These are phyloP conservation scores for Lasioglossum albipes DNA, from an alignment of 1,140 invertebrate species.

Conservation along the genomic window DNA sequence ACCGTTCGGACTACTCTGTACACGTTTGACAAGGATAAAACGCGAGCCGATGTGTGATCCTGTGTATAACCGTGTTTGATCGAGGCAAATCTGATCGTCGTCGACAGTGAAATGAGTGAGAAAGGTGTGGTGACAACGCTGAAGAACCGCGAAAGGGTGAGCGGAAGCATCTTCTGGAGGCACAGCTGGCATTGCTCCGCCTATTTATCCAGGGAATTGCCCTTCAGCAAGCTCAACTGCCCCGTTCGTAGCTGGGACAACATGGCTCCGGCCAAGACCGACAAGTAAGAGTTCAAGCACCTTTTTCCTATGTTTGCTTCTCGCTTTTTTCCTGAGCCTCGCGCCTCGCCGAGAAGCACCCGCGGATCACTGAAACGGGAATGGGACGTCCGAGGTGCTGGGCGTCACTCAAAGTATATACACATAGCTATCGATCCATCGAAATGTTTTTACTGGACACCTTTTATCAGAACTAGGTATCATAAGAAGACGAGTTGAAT, in stretches of 20 bases:
- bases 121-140: slow-evolving; percentile 59
- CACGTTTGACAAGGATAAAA: no score
- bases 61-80: slow-evolving; percentile 31
- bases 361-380: not conserved
- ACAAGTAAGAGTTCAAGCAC: slow-evolving; percentile 67
- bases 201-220: slow-evolving; percentile 62
- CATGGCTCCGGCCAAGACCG: slow-evolving; percentile 65
- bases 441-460: no score
- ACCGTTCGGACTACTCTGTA: no score
- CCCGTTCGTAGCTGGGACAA: slow-evolving; percentile 68
- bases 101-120: slow-evolving; percentile 65
- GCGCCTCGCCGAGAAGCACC: slow-evolving; percentile 3
- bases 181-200: slow-evolving; percentile 73
- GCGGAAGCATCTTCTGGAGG: slow-evolving; percentile 72
- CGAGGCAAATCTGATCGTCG: slow-evolving; percentile 5
- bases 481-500: no score
- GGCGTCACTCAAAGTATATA: not conserved
- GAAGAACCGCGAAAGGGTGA: slow-evolving; percentile 67
- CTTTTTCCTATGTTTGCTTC: not conserved
- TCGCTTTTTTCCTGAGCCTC: not conserved
- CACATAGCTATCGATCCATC: not conserved
- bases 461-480: no score
- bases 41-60: slow-evolving; percentile 3
- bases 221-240: slow-evolving; percentile 59
- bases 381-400: not conserved